phyloP scores from a whole-genome alignment of 2,113 vertebrate genomes.

The Atherinomorus stipes region DNA sequence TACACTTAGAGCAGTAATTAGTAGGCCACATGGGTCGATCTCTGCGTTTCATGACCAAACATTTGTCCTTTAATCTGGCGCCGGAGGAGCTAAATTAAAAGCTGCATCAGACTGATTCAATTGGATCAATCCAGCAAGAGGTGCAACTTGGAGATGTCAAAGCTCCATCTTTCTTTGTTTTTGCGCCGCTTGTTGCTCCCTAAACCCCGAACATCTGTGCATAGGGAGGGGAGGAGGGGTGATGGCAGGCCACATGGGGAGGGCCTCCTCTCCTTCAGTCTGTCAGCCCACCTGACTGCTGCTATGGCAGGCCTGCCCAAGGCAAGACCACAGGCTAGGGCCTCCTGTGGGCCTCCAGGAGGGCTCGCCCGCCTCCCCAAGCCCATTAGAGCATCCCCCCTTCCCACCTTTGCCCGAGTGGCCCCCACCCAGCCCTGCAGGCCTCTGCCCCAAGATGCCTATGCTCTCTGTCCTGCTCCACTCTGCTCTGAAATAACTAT shows the following conservation, averaged over 20 bases:
- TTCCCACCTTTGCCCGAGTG: slow-evolving; percentile 50
- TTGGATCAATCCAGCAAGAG: slow-evolving; percentile 11
- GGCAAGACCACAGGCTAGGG: slow-evolving; percentile 86
- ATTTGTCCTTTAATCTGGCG: slow-evolving; percentile 49
- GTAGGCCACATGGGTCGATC: slow-evolving; percentile 34
- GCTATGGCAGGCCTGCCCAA: slow-evolving; percentile 84
- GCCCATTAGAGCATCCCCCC: slow-evolving; percentile 81
- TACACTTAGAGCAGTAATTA: slow-evolving; percentile 46
- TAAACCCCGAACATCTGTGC: slow-evolving; percentile 69
- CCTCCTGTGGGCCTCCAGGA: slow-evolving; percentile 80
- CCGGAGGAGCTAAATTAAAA: slow-evolving; percentile 21
- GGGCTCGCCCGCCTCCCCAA: slow-evolving; percentile 72
- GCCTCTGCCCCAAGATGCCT: slow-evolving; percentile 77
- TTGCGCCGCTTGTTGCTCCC: slow-evolving; percentile 75
- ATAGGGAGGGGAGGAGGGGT: slow-evolving; percentile 41
- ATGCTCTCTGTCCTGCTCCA: slow-evolving; percentile 62
- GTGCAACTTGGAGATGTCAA: slow-evolving; percentile 37
- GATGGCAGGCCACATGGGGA: slow-evolving; percentile 71
- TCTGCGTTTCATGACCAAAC: slow-evolving; percentile 30
- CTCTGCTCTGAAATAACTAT: slow-evolving; percentile 68
- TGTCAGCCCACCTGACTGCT: slow-evolving; percentile 84
- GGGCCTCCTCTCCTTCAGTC: slow-evolving; percentile 74
- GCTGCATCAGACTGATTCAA: slow-evolving; percentile 18
- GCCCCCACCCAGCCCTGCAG: slow-evolving; percentile 73
- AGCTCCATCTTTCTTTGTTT: slow-evolving; percentile 63